Base-by-base conservation (phyloP, 2,113 vertebrate genomes). In the Chitala chitala region DNA sequence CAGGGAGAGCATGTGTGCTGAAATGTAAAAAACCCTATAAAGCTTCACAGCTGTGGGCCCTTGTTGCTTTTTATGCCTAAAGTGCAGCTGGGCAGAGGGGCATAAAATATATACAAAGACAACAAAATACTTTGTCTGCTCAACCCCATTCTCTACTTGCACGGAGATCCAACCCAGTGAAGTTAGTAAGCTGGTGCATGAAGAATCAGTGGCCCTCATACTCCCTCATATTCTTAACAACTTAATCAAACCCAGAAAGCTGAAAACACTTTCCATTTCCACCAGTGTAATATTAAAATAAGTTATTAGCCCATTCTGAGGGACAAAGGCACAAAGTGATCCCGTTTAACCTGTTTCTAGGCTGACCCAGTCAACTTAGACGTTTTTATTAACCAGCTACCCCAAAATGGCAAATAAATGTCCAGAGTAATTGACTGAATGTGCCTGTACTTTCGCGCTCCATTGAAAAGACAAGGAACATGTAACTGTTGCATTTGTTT, bases 181-280 rank as follows among this genome's bases (percentile, higher is more conserved):
- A 85, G 85, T 81, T 77, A 72, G 75, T 75, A 83, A 79, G 82
- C 76, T 75, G 71, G n/a, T 73, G 76, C 81, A 79, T 1, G 15
- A 15, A 80, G 78, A 70, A 48, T n/a, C 1, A 33, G 44, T 51
- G 71, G 54, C 68, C 13, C 51, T 54, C 40, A 20, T 54, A 1
- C 77, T 59, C 68, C 13, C 51, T 54, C 40, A 20, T 54, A 1
- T 77, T 80, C 66, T 76, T 73, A 71, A 84, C 77, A 78, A 75
- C 81, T 82, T 89, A 89, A 90, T 89, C 81, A 86, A 85, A 86
- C 82, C 78, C 89, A 87, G 85, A 88, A 79, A 78, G 84, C 71
- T 63, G 12, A 33, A 82, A 83, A 74, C 73, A 38, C n/a, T 61
- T 65, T 42, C 61, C 61, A 24, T 80, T 82, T 69, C 82, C 59